These are phyloP conservation scores for Dryoscopus gambensis DNA, from an alignment of 2,113 vertebrate species.

Conservation along the genomic window DNA sequence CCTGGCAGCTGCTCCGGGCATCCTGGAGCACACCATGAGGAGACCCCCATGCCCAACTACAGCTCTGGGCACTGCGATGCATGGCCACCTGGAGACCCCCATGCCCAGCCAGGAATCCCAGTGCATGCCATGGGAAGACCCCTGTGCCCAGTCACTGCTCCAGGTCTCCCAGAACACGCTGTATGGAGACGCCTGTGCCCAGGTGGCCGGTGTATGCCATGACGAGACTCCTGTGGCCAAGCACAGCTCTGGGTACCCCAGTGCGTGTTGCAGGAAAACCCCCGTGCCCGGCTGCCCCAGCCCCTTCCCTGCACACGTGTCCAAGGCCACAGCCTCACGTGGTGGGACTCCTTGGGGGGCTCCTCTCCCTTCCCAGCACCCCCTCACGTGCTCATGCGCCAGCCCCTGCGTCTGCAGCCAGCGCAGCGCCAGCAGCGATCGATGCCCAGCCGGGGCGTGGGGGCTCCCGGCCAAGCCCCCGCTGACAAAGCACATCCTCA, in stretches of 20 bases:
- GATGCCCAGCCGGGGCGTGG: not conserved
- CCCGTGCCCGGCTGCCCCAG: rapidly evolving
- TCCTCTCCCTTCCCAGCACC: not conserved
- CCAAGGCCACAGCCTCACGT: rapidly evolving
- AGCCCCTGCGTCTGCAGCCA: not conserved
- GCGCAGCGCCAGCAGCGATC: not conserved
- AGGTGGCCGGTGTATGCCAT: rapidly evolving
- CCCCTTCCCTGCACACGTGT: not conserved
- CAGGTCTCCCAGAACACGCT: rapidly evolving
- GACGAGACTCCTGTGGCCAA: rapidly evolving
- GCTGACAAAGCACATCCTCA: conserved; percentile 24
- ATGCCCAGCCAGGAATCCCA: not conserved
- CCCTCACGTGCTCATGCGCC: rapidly evolving
- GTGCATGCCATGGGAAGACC: rapidly evolving
- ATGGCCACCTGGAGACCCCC: rapidly evolving
- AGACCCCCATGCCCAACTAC: rapidly evolving
- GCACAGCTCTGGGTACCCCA: not conserved
- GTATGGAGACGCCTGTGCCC: rapidly evolving
- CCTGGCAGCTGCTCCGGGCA: not conserved
- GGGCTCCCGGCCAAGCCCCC: conserved; percentile 16
- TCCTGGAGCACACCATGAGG: rapidly evolving
- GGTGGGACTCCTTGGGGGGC: not conserved
- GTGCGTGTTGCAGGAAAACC: rapidly evolving
- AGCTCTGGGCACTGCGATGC: not conserved
- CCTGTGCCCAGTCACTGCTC: not conserved